Percentiles rank a stretch among this genome's conserved stretches.
These are phyloP conservation scores for Philereme vetulata DNA, from an alignment of 2,888 invertebrate species.

Conservation along the genomic window DNA sequence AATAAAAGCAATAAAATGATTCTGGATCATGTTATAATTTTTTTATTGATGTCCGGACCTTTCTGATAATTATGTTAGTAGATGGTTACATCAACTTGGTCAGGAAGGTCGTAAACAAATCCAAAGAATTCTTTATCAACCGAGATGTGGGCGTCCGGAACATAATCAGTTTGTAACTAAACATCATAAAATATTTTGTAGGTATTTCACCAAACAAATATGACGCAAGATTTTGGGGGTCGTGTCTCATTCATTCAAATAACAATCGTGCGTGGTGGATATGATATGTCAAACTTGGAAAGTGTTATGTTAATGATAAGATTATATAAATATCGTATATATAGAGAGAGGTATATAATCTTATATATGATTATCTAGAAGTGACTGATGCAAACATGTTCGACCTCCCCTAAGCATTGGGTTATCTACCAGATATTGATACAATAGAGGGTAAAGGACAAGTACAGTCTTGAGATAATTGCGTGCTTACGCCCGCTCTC, in stretches of 20 bases:
- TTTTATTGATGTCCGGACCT: background rate
- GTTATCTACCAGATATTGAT: constrained; percentile 58
- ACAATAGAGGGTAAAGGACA: constrained; percentile 51
- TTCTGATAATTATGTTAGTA: constrained; percentile 5
- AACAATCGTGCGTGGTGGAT: background rate
- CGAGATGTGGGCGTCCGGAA: background rate
- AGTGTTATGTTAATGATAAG: constrained; percentile 16
- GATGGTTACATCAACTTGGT: too few relatives aligned
- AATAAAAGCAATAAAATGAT: constrained; percentile 1
- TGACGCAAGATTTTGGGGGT: constrained; percentile 16
- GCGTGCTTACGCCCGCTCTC: constrained; percentile 11
- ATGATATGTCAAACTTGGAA: constrained; percentile 10
- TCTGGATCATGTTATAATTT: too few relatives aligned
- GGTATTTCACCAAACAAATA: constrained; percentile 1
- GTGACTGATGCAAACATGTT: constrained; percentile 62
- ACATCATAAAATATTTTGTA: background rate
- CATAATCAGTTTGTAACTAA: constrained; percentile 10
- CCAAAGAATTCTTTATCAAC: background rate
- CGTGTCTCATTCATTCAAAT: constrained; percentile 4
- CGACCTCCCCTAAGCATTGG: constrained; percentile 61
- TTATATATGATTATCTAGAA: constrained; percentile 45
- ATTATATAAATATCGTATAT: too few relatives aligned
- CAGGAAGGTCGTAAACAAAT: constrained; percentile 2
- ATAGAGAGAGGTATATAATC: background rate
- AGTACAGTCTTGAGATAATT: constrained; percentile 43